A percentile compares a stretch with the other conserved stretches of the same genome.
phyloP scores from a whole-genome alignment of 1,140 invertebrate genomes.

The Hormaphis cornu region DNA sequence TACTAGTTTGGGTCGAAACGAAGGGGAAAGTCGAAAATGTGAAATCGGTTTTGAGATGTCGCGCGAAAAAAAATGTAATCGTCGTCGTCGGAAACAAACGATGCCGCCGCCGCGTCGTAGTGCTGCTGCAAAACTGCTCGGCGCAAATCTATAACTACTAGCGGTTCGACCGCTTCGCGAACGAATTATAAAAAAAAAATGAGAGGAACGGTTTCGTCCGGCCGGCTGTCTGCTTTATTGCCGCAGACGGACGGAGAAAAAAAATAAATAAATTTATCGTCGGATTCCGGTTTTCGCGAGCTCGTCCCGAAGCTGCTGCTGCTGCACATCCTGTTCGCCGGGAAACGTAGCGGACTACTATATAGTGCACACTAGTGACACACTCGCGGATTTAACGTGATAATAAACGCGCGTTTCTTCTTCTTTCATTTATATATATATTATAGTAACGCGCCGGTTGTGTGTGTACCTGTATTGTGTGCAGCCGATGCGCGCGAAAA shows the following conservation, averaged over 20 bases:
- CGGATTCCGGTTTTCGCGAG: slow-evolving; percentile 28
- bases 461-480: no score
- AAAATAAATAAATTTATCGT: neutral
- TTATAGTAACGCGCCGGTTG: no score
- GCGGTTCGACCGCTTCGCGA: neutral
- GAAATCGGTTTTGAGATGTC: neutral
- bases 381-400: neutral
- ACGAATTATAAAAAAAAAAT: no score
- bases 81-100: slow-evolving; percentile 1
- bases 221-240: slow-evolving; percentile 9
- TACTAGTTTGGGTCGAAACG: no score
- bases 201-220: no score
- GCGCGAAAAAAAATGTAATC: no score
- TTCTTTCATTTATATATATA: no score
- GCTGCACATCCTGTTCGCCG: slow-evolving; percentile 14
- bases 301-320: slow-evolving; percentile 6
- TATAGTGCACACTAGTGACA: slow-evolving; percentile 20
- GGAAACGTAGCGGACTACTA: neutral
- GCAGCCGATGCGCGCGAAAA: no score
- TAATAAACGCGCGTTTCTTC: slow-evolving; percentile 14
- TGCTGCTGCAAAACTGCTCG: no score
- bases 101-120: neutral
- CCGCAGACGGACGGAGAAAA: neutral
- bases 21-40: neutral
- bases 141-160: no score